Percentiles rank a stretch among this genome's conserved stretches.
Evolutionary conservation across 2,113 vertebrate genomes (phyloP).

Genomic region (Pelobates fuscus): DNA sequence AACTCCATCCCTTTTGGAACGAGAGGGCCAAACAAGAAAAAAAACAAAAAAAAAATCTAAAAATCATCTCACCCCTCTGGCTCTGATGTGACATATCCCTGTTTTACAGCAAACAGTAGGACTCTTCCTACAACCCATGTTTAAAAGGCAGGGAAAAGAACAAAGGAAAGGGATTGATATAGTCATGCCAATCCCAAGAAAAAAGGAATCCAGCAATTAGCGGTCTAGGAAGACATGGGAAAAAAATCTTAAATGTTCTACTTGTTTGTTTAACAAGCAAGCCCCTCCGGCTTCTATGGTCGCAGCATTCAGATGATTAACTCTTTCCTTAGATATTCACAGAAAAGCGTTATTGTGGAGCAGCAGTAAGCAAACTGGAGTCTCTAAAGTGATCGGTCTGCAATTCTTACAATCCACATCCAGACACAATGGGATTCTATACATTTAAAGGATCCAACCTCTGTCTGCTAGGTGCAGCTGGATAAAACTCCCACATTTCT

Average conservation of each 20-base stretch:
- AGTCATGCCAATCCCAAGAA: not conserved
- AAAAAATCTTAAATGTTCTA: constrained; percentile 20
- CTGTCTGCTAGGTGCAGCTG: too few relatives aligned
- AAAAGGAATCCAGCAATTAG: constrained; percentile 8
- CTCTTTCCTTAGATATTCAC: not conserved
- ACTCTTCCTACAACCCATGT: not conserved
- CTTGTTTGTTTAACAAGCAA: constrained; percentile 14
- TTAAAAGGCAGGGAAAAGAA: not conserved
- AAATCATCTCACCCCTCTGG: too few relatives aligned
- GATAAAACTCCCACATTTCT: too few relatives aligned
- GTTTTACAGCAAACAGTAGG: not conserved
- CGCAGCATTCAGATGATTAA: not conserved
- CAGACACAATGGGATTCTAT: too few relatives aligned
- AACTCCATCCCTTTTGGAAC: too few relatives aligned
- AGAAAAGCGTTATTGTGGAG: too few relatives aligned
- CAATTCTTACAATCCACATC: too few relatives aligned
- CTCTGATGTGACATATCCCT: not conserved
- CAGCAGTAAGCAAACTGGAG: too few relatives aligned
- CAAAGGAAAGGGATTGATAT: not conserved
- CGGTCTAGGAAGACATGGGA: not conserved
- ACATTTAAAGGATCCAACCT: too few relatives aligned
- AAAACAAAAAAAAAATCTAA: too few relatives aligned
- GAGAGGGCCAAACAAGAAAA: too few relatives aligned
- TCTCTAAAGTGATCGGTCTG: too few relatives aligned
- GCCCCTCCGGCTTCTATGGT: constrained; percentile 21